Conservation (phyloP, 2,113 vertebrate genomes). For the Argyrosomus japonicus region DNA sequence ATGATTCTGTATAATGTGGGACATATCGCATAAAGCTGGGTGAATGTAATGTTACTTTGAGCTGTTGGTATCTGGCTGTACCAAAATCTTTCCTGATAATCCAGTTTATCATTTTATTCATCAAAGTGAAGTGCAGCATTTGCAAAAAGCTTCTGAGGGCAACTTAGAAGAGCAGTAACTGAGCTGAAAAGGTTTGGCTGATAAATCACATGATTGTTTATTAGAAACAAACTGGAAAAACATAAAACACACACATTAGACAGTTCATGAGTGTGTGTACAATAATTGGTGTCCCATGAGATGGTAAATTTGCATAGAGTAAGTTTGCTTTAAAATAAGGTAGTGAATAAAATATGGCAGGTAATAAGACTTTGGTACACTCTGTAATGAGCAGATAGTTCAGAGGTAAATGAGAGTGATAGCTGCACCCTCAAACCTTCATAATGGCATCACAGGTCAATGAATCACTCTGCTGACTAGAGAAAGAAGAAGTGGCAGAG, state of each 20-base stretch:
- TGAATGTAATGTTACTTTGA: no score
- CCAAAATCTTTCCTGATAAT: no score
- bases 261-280: neutral
- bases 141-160: neutral
- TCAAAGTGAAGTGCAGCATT: neutral
- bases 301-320: neutral
- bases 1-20: no score
- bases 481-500: neutral
- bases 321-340: neutral
- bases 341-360: neutral
- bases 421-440: neutral
- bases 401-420: neutral
- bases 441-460: conserved; percentile 14
- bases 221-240: neutral
- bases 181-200: neutral
- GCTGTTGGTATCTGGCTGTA: no score
- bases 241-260: neutral
- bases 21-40: no score
- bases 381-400: neutral
- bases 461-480: conserved; percentile 43
- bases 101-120: no score
- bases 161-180: neutral
- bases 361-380: neutral
- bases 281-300: neutral
- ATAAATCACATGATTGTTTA: neutral